A percentile compares a stretch with the other conserved stretches of the same genome.
These are phyloP conservation scores for Blastobasis adustella DNA, from an alignment of 2,888 invertebrate species.

Conservation along the genomic window DNA sequence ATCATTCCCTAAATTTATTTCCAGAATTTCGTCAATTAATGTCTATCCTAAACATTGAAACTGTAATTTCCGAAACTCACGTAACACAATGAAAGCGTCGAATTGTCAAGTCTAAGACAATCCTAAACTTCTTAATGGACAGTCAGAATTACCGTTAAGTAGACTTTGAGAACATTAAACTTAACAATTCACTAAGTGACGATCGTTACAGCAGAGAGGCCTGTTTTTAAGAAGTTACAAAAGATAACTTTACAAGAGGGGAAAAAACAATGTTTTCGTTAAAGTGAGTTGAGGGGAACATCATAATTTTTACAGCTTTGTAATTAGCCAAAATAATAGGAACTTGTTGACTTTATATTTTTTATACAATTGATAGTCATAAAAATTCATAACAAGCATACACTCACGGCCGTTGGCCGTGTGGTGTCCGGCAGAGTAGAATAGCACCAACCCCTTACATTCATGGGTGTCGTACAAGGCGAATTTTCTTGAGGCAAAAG, in stretches of 20 bases:
- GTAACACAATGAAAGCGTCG: conserved; percentile 20
- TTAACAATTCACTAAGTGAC: conserved; percentile 39
- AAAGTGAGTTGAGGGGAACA: neutral
- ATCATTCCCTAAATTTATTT: too few species aligned
- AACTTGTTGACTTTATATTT: too few species aligned
- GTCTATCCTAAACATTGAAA: conserved; percentile 21
- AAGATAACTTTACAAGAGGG: neutral
- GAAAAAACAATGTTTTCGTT: neutral
- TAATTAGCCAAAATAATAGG: too few species aligned
- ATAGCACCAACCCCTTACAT: too few species aligned
- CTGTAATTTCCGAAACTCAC: conserved; percentile 22
- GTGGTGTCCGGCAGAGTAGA: too few species aligned
- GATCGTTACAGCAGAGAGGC: conserved; percentile 32
- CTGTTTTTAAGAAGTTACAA: conserved; percentile 18
- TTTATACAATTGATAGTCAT: too few species aligned
- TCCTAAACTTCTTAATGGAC: conserved; percentile 54
- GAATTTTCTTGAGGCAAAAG: too few species aligned
- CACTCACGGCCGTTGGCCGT: too few species aligned
- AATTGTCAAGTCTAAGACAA: conserved; percentile 32
- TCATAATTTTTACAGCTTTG: too few species aligned
- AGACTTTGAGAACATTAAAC: conserved; percentile 50
- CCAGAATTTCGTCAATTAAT: too few species aligned
- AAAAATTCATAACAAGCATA: too few species aligned
- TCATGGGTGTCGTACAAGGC: too few species aligned
- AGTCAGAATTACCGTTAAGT: conserved; percentile 48